Evolutionary conservation across 2,797 vertebrate genomes (phyloP), one percentile per base, ranked within the genome.

Genomic region (Vipera ursinii): DNA sequence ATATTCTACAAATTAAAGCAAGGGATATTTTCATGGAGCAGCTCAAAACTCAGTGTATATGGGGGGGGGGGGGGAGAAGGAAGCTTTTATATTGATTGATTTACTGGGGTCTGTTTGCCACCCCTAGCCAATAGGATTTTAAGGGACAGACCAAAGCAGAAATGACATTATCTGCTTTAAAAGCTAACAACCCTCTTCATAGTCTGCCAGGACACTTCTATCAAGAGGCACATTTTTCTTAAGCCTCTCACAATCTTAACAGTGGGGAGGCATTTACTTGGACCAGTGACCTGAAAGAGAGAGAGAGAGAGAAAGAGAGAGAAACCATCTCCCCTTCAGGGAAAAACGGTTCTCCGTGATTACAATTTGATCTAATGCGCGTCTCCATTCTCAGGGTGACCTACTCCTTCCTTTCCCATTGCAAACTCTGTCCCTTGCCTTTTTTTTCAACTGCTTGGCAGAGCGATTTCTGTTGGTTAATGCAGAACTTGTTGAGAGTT

Each of bases 271-370:
- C 55, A 78, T 89, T 87, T 24, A 53, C 57, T 78, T 91, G 14
- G 53, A 91, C 87, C 82, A 82, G 56, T 90, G 82, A 92, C 82
- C 82, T 90, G 93, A n/a, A 38, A 92, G 61, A n/a, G n/a, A 89
- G 59, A 26, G 4, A 5, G 93, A n/a, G 28, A 92, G 61, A n/a
- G n/a, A 89, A 59, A 26, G 4, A 5, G 1, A 7, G 38, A 15
- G 38, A n/a, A 14, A 9, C 61, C 4, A 22, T 15, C 12, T 53
- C 56, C 24, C 9, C 44, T 92, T 73, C 48, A 60, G 78, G 90
- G 32, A 55, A 69, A 17, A 5, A 38, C 15, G 4, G 9, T 88
- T 32, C 14, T 59, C 17, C 13, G 22, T 44, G 20, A 15, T 63
- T 48, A 24, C 51, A 14, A 38, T 86, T 87, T 14, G 65, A 78